Evolutionary conservation across 2,113 vertebrate species (phyloP).

Genomic region (Cheilinus undulatus): DNA sequence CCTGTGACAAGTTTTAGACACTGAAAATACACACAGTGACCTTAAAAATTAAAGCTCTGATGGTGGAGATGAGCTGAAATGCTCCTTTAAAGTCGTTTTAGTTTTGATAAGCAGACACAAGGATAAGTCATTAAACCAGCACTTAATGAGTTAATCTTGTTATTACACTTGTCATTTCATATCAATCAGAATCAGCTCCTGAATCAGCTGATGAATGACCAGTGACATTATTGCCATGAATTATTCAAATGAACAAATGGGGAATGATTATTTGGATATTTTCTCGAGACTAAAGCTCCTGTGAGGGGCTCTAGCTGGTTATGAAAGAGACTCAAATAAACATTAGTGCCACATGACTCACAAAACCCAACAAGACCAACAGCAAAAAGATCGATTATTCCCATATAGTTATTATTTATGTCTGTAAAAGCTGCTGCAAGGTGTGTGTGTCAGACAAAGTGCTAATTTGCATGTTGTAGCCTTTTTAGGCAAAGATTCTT

Average conservation of each 20-base stretch:
- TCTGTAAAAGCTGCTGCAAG: too few species aligned
- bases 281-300: too few species aligned
- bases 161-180: constrained; percentile 65
- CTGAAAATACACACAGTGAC: constrained; percentile 35
- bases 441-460: too few species aligned
- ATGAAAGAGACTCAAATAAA: too few species aligned
- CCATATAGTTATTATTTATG: too few species aligned
- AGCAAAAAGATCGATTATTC: too few species aligned
- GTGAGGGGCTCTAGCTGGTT: too few species aligned
- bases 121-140: constrained; percentile 19
- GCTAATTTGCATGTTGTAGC: too few species aligned
- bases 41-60: constrained; percentile 37
- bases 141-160: constrained; percentile 55
- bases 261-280: too few species aligned
- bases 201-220: constrained; percentile 27
- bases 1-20: constrained; percentile 15
- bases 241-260: constrained; percentile 6
- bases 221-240: constrained; percentile 1
- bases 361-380: too few species aligned
- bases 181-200: constrained; percentile 49
- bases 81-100: constrained; percentile 22
- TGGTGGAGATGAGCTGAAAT: constrained; percentile 13
- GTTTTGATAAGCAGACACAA: constrained; percentile 21
- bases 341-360: too few species aligned
- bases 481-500: too few species aligned